These are phyloP conservation scores for Drosophila repletoides DNA, from an alignment of 1,140 invertebrate species.

Conservation along the genomic window DNA sequence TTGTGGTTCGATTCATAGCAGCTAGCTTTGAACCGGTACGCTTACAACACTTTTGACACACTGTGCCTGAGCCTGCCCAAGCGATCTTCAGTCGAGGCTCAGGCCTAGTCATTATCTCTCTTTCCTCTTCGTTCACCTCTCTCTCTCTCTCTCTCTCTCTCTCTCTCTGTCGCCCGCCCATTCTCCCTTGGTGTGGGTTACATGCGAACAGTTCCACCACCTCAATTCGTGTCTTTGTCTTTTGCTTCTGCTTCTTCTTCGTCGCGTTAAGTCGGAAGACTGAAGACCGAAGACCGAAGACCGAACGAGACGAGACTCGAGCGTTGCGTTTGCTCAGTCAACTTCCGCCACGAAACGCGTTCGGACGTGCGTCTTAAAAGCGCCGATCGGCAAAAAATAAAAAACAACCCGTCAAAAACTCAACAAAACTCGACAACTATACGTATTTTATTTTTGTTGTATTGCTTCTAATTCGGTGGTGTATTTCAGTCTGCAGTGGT, in stretches of 20 bases:
- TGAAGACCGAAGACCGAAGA: slow-evolving; percentile 16
- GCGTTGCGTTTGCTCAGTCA: slow-evolving; percentile 58
- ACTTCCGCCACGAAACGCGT: slow-evolving; percentile 71
- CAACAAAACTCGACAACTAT: slow-evolving; percentile 32
- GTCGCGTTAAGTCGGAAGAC: neutral
- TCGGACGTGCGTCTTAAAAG: slow-evolving; percentile 59
- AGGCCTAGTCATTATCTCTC: too few species aligned
- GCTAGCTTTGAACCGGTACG: too few species aligned
- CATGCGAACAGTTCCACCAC: slow-evolving; percentile 19
- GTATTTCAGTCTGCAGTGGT: slow-evolving; percentile 53
- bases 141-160: neutral
- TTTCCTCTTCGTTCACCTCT: neutral
- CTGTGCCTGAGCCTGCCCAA: too few species aligned
- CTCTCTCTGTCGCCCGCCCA: neutral
- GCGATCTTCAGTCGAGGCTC: too few species aligned
- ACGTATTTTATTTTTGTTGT: slow-evolving; percentile 36
- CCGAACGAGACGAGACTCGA: slow-evolving; percentile 5
- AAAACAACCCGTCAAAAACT: slow-evolving; percentile 10
- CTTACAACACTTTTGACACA: too few species aligned
- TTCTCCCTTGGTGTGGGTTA: slow-evolving; percentile 1
- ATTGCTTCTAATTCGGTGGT: slow-evolving; percentile 35
- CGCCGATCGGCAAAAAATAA: slow-evolving; percentile 9
- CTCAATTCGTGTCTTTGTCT: slow-evolving; percentile 4
- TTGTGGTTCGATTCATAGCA: too few species aligned
- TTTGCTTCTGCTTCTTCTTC: slow-evolving; percentile 20